These are phyloP conservation scores for Drosophila infuscata DNA, from an alignment of 2,888 invertebrate genomes.

Conservation along the genomic window DNA sequence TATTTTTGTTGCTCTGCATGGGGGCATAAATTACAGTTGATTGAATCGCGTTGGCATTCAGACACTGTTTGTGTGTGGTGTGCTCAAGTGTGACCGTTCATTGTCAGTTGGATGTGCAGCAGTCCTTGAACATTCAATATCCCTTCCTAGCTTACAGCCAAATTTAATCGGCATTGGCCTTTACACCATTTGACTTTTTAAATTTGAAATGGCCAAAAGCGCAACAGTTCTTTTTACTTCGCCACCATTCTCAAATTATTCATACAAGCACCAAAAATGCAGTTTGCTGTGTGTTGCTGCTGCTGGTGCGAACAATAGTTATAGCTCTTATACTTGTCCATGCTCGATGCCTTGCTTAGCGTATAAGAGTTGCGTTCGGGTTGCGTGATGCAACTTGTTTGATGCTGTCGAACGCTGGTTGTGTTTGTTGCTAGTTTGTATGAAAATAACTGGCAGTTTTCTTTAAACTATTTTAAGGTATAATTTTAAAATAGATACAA, in stretches of 20 bases:
- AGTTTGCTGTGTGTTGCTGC: neutral
- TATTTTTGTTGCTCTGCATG: conserved; percentile 26
- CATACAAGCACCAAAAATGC: conserved; percentile 1
- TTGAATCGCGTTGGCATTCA: conserved; percentile 40
- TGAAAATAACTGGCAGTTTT: neutral
- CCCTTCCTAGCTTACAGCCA: conserved; percentile 23
- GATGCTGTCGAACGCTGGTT: conserved; percentile 28
- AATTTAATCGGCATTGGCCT: conserved; percentile 23
- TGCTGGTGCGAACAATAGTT: neutral
- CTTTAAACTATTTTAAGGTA: neutral
- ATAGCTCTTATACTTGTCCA: conserved; percentile 52
- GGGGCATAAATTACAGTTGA: conserved; percentile 31
- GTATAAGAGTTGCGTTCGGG: conserved; percentile 58
- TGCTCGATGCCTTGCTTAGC: neutral
- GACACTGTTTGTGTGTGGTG: conserved; percentile 5
- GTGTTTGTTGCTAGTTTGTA: conserved; percentile 5
- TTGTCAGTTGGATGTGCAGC: conserved; percentile 60
- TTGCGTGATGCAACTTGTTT: conserved; percentile 29
- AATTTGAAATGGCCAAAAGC: conserved; percentile 3
- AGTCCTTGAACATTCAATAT: conserved; percentile 50
- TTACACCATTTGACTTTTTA: conserved; percentile 10
- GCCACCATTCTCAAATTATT: conserved; percentile 4
- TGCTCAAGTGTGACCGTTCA: conserved; percentile 16
- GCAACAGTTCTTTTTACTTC: conserved; percentile 16
- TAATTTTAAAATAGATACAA: neutral